Percentiles rank a stretch among this genome's conserved stretches.
Conservation (phyloP, 2,113 vertebrate genomes). For the Eretmochelys imbricata region DNA sequence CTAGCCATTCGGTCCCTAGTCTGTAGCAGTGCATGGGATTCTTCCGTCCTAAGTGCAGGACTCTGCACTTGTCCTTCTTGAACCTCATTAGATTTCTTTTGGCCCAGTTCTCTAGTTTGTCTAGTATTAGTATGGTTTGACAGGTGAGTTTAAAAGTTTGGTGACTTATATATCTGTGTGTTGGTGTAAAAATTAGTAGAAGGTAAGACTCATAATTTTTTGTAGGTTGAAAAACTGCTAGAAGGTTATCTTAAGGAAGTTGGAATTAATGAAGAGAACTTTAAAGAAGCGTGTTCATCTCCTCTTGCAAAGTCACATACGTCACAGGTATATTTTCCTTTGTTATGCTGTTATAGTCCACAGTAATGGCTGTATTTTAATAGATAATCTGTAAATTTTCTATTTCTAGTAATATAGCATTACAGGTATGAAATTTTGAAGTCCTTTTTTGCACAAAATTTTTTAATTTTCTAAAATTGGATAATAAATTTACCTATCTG, state of each 20-base stretch:
- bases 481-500: neutral
- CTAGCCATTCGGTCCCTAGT: too few relatives aligned
- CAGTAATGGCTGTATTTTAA: neutral
- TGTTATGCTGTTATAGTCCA: conserved; percentile 2
- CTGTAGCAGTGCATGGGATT: too few relatives aligned
- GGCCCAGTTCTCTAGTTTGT: too few relatives aligned
- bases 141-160: neutral
- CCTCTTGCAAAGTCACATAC: conserved; percentile 91
- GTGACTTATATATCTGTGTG: neutral
- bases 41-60: too few relatives aligned
- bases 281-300: conserved; percentile 92
- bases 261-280: conserved; percentile 96
- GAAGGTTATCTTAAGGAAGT: conserved; percentile 94
- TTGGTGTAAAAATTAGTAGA: neutral
- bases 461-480: neutral
- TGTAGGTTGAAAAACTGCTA: conserved; percentile 93
- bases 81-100: too few relatives aligned
- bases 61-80: too few relatives aligned
- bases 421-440: neutral
- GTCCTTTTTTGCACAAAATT: neutral
- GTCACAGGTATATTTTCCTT: conserved; percentile 84
- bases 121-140: neutral
- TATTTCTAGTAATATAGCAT: neutral
- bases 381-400: neutral
- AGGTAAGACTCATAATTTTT: neutral